Base-by-base conservation (phyloP, 2,113 vertebrate species). In the Labrus mixtus region DNA sequence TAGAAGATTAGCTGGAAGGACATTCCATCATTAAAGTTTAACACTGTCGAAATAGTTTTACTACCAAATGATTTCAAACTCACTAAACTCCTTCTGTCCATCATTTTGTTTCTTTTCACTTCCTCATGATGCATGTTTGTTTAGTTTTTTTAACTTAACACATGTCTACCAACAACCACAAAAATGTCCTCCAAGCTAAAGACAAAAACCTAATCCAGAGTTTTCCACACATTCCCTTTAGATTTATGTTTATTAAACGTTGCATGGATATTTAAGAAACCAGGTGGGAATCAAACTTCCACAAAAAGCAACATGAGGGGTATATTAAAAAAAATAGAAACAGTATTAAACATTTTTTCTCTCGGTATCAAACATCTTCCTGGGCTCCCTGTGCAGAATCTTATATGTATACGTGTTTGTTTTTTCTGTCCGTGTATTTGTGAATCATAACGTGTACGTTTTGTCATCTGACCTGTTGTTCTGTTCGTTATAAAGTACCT, bases 371-470 rank as follows among this genome's bases (percentile, higher is more conserved):
- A 43, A 78, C 76, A 56, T 76, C 70, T 80, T 87, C 59, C 61
- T 54, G 9, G 55, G 51, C 29, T 84, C 62, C 62, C 46, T 69
- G 58, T 33, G 79, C 87, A 87, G 86, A 89, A 79, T 77, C 80
- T 90, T 83, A 66, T 86, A 77, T 88, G 57, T 84, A 82, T 80
- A 74, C 62, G 54, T 76, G 61, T 51, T 51, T 62, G 57, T 61
- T 71, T 66, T 48, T 62, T 77, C 55, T 76, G 84, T 93, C 93
- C 93, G 91, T 95, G 93, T 95, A 93, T 95, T 71, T 94, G 95
- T 96, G 95, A 96, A 93, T 92, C 91, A 95, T 96, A 92, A 88
- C 95, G 92, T 96, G 95, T 96, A 95, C 90, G 95, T 93, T 89
- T 93, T 88, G 87, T 91, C 85, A 91, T 84, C 82, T 92, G 94